Evolutionary conservation across 2,797 vertebrate species (phyloP).

Genomic region (Alectoris magna): DNA sequence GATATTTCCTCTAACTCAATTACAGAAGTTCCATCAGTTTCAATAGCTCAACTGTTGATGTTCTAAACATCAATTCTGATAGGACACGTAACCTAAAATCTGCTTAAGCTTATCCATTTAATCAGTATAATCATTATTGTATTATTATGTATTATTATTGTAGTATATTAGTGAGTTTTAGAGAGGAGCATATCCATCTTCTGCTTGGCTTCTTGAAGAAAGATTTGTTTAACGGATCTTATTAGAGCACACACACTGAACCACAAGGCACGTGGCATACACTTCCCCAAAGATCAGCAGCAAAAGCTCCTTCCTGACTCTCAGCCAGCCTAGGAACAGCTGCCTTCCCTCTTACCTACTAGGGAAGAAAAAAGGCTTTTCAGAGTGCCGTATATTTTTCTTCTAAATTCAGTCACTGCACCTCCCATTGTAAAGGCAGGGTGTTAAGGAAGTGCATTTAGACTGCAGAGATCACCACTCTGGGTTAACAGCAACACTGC

Average conservation of each 20-base stretch:
- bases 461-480: neutral
- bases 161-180: neutral
- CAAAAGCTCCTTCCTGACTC: neutral
- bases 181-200: neutral
- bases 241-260: neutral
- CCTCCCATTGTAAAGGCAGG: neutral
- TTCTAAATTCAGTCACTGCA: neutral
- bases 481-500: neutral
- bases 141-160: no score
- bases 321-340: neutral
- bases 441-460: neutral
- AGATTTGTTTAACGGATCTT: neutral
- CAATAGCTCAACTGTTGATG: neutral
- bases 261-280: neutral
- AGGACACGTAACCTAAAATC: neutral
- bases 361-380: neutral
- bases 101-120: neutral
- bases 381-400: rapidly evolving
- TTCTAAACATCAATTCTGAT: neutral
- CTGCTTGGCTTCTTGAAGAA: neutral
- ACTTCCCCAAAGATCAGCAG: neutral
- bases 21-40: neutral
- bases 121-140: neutral
- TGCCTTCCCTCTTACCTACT: neutral
- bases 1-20: neutral